Conservation (phyloP, 2,888 invertebrate genomes). For the Pediacus dermestoides region DNA sequence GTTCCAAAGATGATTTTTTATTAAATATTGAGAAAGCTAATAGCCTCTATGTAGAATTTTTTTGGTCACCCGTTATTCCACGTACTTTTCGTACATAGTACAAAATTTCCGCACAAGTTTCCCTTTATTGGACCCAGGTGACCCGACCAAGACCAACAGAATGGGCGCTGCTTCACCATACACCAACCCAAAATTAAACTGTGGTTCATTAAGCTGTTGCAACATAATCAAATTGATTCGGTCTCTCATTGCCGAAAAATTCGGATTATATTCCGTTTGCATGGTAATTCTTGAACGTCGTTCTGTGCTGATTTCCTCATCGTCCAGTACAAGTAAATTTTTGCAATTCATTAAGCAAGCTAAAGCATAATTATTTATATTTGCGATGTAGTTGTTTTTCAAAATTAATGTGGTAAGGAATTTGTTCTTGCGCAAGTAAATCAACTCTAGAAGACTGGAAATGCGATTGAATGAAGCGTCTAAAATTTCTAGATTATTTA, state of each 20-base stretch:
- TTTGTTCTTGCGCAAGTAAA: conserved; percentile 38
- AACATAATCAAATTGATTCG: conserved; percentile 31
- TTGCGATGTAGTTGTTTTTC: conserved; percentile 36
- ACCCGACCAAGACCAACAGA: conserved; percentile 48
- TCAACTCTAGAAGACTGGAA: conserved; percentile 41
- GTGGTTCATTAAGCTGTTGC: conserved; percentile 32
- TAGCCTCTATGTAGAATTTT: too few species aligned
- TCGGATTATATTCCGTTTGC: conserved; percentile 14
- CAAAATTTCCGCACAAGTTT: conserved; percentile 36
- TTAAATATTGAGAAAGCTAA: too few species aligned
- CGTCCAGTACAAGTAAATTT: conserved; percentile 43
- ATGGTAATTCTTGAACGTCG: conserved; percentile 35
- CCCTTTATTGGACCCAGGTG: conserved; percentile 43
- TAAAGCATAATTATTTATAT: conserved; percentile 39
- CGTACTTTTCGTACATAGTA: conserved; percentile 27
- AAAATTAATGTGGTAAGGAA: conserved; percentile 43
- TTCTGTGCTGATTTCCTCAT: conserved; percentile 36
- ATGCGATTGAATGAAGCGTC: conserved; percentile 44
- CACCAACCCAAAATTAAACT: too few species aligned
- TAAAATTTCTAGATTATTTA: conserved; percentile 41
- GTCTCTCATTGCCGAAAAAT: conserved; percentile 35
- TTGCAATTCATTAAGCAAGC: conserved; percentile 43
- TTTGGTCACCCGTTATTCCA: too few species aligned
- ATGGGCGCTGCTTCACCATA: conserved; percentile 44
- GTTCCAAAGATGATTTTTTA: too few species aligned